A percentile compares a stretch with the other conserved stretches of the same genome.
These are phyloP conservation scores for Catostylus mosaicus DNA, from an alignment of 30 jellyfish, hydroid and myxozoan genomes.

Conservation along the genomic window DNA sequence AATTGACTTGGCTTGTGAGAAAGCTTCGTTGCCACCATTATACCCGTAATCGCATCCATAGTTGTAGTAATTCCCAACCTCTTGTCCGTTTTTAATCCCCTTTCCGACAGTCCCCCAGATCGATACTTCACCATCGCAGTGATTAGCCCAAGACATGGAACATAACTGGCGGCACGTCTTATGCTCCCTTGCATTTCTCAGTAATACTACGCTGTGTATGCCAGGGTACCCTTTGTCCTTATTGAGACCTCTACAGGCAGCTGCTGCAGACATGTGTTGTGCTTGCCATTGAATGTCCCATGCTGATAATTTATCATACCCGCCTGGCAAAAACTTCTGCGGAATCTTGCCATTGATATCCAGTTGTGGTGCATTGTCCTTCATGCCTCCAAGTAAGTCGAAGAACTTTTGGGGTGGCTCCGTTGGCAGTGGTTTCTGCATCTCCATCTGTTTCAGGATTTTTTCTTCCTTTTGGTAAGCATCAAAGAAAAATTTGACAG, in stretches of 20 bases:
- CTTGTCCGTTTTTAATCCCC: slow-evolving; percentile 78
- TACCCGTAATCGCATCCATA: slow-evolving; percentile 79
- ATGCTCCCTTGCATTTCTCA: slow-evolving; percentile 62
- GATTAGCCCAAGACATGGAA: slow-evolving; percentile 68
- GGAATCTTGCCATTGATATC: slow-evolving; percentile 65
- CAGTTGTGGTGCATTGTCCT: slow-evolving; percentile 65
- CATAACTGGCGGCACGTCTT: slow-evolving; percentile 76
- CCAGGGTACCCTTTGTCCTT: slow-evolving; percentile 70
- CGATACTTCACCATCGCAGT: slow-evolving; percentile 81
- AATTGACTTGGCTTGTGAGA: slow-evolving; percentile 30
- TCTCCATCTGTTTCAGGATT: background rate
- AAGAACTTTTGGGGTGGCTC: slow-evolving; percentile 5
- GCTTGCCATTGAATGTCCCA: slow-evolving; percentile 86
- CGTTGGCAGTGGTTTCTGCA: slow-evolving; percentile 8
- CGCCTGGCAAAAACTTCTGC: slow-evolving; percentile 73
- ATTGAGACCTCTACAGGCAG: slow-evolving; percentile 70
- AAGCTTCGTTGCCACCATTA: slow-evolving; percentile 84
- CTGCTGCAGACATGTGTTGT: slow-evolving; percentile 80
- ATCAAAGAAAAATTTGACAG: slow-evolving; percentile 25
- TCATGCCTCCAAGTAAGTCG: slow-evolving; percentile 52
- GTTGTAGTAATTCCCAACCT: slow-evolving; percentile 72
- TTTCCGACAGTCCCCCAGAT: slow-evolving; percentile 83
- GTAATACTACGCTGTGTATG: slow-evolving; percentile 68
- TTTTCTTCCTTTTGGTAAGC: slow-evolving; percentile 49
- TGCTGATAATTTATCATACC: slow-evolving; percentile 69